Evolutionary conservation across 53 echinoderm and acorn worm species (phyloP), one percentile per base, ranked within the genome.

Genomic region (Patiria pectinifera): DNA sequence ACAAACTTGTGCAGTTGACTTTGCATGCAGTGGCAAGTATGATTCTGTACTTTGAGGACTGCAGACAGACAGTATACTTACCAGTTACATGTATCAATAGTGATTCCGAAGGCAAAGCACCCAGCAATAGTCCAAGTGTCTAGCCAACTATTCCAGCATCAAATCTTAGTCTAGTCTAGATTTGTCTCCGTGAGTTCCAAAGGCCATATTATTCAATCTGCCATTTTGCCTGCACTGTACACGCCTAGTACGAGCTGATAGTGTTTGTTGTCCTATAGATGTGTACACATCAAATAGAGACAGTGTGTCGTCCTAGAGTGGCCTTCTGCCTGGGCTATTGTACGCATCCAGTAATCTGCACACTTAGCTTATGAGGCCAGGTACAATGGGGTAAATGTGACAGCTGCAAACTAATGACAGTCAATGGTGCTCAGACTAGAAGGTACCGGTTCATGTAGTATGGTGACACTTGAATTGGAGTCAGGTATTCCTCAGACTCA

Each of bases 201-300:
- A 74, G 24, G 24, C 18, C 3, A 23, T 21, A 23, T 23, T 74
- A 4, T 74, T 74, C 53, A 53, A 53, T 74, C 19, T n/a, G 19
- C 10, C 19, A 23, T 23, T 18, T 21, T 22, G 74, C 24, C 74
- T 13, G 10, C 66, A 18, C 74, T 18, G n/a, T 74, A 21, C 6
- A 74, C 18, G 4, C 22, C 11, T n/a, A 74, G 74, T 3, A 16
- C 8, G 22, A 74, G 9, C 4, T 10, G 74, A 74, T 74, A 23
- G 74, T 24, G 74, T 22, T 53, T 74, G 74, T 74, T 74, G 74
- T 21, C 24, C 16, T 69, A 11, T 74, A 24, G 19, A 74, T 74
- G 74, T 23, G 74, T 74, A 74, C 74, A 74, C 74, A 74, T 74
- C 74, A 74, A n/a, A 74, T n/a, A 74, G 74, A 74, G 74, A 74